phyloP scores from a whole-genome alignment of 1,140 invertebrate genomes.

The Pseudomyrmex dendroicus region DNA sequence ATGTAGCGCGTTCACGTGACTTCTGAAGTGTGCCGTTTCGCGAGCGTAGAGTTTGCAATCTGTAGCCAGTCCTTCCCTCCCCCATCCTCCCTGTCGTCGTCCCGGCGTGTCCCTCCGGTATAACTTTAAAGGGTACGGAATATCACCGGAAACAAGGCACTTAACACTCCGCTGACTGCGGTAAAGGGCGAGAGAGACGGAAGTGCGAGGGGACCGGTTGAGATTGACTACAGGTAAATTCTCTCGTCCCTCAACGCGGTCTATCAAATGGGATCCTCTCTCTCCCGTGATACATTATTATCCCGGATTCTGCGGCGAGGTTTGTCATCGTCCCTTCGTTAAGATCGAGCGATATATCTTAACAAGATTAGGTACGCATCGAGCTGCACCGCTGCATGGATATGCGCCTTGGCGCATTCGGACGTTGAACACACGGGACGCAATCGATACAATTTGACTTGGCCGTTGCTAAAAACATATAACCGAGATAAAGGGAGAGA shows the following conservation, averaged over 20 bases:
- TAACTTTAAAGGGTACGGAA: slow-evolving; percentile 70
- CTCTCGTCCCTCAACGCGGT: slow-evolving; percentile 76
- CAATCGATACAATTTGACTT: not conserved
- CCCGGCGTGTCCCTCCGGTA: not conserved
- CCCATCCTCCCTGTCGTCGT: not conserved
- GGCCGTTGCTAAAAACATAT: not conserved
- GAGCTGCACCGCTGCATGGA: not conserved
- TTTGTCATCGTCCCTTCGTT: slow-evolving; percentile 16
- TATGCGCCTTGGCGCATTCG: not conserved
- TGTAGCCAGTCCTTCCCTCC: not conserved
- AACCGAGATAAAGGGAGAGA: no score
- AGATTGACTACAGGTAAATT: slow-evolving; percentile 72
- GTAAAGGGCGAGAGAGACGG: slow-evolving; percentile 69
- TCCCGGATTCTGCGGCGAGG: not conserved
- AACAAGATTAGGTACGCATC: not conserved
- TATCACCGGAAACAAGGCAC: slow-evolving; percentile 72
- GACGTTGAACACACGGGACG: not conserved
- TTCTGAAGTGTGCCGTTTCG: slow-evolving; percentile 53
- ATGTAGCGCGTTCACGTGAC: not conserved
- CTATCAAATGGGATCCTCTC: slow-evolving; percentile 73
- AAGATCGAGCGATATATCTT: slow-evolving; percentile 11
- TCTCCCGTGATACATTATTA: not conserved
- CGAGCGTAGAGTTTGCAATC: slow-evolving; percentile 23
- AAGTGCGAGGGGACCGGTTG: slow-evolving; percentile 1
- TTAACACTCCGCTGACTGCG: slow-evolving; percentile 68